A percentile compares a stretch with the other conserved stretches of the same genome.
These are phyloP conservation scores for Boleophthalmus pectinirostris DNA, from an alignment of 2,113 vertebrate species.

Conservation along the genomic window DNA sequence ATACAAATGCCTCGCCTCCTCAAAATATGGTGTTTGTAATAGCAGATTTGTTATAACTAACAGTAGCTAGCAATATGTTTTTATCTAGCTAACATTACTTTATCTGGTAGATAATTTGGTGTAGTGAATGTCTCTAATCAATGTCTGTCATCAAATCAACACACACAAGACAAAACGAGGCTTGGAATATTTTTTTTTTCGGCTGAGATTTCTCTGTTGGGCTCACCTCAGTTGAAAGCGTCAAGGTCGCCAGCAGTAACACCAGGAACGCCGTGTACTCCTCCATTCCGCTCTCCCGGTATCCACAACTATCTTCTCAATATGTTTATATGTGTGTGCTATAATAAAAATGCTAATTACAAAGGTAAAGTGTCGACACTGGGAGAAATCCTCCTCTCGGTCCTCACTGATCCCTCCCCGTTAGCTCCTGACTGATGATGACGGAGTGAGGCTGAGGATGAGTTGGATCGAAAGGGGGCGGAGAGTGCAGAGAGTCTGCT, in stretches of 20 bases:
- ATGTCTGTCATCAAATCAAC: not conserved
- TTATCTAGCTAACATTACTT: too few species aligned
- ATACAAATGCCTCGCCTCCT: not conserved
- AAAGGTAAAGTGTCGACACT: conserved; percentile 12
- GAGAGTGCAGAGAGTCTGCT: not conserved
- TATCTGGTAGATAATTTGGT: not conserved
- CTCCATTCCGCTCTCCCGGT: conserved; percentile 66
- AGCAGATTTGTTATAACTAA: not conserved
- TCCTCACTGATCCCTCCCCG: conserved; percentile 41
- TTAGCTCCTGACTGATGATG: conserved; percentile 39
- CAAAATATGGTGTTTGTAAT: not conserved
- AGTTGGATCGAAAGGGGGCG: conserved; percentile 46
- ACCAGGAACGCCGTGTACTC: conserved; percentile 69
- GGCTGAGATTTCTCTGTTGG: conserved; percentile 25
- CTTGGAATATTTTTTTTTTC: not conserved
- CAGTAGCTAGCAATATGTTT: not conserved
- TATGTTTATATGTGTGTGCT: conserved; percentile 11
- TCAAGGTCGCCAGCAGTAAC: conserved; percentile 73
- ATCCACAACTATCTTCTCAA: conserved; percentile 35
- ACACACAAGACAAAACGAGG: not conserved
- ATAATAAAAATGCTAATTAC: conserved; percentile 1
- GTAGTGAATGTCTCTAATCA: not conserved
- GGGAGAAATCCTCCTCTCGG: conserved; percentile 14
- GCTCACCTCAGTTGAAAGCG: conserved; percentile 78
- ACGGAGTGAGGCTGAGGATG: conserved; percentile 26